phyloP scores from a whole-genome alignment of 2,888 invertebrate species.

The Schrankia costaestrigalis region DNA sequence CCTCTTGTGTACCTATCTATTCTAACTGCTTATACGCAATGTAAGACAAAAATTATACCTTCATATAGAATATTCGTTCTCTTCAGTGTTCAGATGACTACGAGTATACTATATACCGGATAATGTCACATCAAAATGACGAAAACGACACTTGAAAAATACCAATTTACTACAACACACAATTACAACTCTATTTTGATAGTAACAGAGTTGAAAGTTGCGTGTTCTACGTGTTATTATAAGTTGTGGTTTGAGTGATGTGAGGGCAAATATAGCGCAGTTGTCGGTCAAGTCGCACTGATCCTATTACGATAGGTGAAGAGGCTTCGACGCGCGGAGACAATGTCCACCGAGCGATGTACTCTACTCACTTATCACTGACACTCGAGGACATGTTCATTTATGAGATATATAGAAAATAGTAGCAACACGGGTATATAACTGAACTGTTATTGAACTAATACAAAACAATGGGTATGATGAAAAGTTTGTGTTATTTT shows the following conservation, averaged over 20 bases:
- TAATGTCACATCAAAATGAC: constrained; percentile 42
- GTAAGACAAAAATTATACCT: constrained; percentile 18
- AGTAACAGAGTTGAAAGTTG: constrained; percentile 18
- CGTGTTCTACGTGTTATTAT: constrained; percentile 5
- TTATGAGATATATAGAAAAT: too few species aligned
- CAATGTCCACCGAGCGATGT: too few species aligned
- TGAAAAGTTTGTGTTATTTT: too few species aligned
- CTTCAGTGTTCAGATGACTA: constrained; percentile 39
- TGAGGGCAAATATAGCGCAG: constrained; percentile 41
- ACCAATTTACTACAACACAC: constrained; percentile 4
- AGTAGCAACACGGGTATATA: too few species aligned
- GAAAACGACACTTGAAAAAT: constrained; percentile 32
- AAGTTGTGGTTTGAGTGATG: constrained; percentile 27
- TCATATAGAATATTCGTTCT: too few species aligned
- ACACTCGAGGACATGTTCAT: too few species aligned
- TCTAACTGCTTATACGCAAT: constrained; percentile 11
- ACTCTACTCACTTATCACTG: too few species aligned
- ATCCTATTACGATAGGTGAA: constrained; percentile 41
- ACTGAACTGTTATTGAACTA: too few species aligned
- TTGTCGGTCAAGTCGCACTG: constrained; percentile 42
- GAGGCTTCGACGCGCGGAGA: constrained; percentile 21
- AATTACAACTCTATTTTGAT: constrained; percentile 4
- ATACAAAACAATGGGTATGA: too few species aligned
- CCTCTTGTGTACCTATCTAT: constrained; percentile 19
- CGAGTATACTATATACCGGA: constrained; percentile 37